Conservation (phyloP, 2,797 vertebrate species). For the Melanotaenia boesemani region DNA sequence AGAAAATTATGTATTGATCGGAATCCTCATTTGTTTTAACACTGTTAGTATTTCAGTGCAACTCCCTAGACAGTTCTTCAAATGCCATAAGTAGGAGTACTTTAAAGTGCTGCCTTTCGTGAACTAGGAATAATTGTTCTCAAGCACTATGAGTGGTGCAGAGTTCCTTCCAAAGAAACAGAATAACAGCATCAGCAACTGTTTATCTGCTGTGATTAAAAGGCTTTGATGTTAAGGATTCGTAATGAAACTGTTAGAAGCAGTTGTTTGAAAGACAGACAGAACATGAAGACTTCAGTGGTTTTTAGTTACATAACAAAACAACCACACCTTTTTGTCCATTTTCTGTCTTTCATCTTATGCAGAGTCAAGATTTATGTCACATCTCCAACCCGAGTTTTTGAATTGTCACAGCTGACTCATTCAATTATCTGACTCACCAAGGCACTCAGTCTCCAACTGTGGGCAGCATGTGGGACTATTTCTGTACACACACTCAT, state of each 20-base stretch:
- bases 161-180: conserved; percentile 6
- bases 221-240: conserved; percentile 3
- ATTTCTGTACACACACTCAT: conserved; percentile 26
- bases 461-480: conserved; percentile 61
- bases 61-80: conserved; percentile 9
- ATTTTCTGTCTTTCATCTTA: conserved; percentile 33
- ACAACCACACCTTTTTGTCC: conserved; percentile 11
- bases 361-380: conserved; percentile 48
- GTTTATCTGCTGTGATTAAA: conserved; percentile 6
- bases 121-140: conserved; percentile 1
- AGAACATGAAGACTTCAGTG: not conserved
- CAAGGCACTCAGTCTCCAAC: conserved; percentile 70
- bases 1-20: conserved; percentile 78
- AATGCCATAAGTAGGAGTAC: conserved; percentile 7
- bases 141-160: not conserved
- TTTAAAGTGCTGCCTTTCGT: conserved; percentile 6
- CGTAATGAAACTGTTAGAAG: conserved; percentile 1
- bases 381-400: conserved; percentile 51
- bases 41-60: conserved; percentile 37
- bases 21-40: conserved; percentile 58
- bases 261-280: not conserved
- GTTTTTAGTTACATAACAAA: conserved; percentile 12
- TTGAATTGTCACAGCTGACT: conserved; percentile 75
- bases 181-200: conserved; percentile 8
- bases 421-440: conserved; percentile 84